phyloP scores from a whole-genome alignment of 2,888 invertebrate genomes.

The Drosophila limbata region DNA sequence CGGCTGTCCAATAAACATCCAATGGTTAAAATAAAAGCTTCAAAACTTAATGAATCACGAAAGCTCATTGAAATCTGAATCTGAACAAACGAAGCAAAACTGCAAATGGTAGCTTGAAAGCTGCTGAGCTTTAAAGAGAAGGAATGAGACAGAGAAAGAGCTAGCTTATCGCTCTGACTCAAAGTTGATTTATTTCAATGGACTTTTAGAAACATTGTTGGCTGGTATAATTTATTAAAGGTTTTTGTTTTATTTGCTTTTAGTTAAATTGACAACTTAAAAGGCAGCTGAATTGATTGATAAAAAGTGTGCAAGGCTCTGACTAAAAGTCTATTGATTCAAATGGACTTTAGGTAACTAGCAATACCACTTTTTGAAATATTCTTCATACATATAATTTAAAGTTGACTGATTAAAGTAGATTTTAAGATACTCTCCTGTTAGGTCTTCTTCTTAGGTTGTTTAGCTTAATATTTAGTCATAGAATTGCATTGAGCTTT shows the following conservation, averaged over 20 bases:
- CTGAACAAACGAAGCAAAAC: neutral
- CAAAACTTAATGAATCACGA: neutral
- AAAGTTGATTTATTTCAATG: neutral
- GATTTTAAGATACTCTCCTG: neutral
- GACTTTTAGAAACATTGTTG: neutral
- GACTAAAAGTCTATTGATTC: neutral
- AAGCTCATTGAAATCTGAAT: neutral
- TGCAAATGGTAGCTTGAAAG: neutral
- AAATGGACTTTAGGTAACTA: no score
- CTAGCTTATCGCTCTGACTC: neutral
- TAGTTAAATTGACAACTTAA: neutral
- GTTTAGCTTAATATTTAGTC: neutral
- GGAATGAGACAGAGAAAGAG: neutral
- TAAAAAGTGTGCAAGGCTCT: neutral
- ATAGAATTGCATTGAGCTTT: no score
- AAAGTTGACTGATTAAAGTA: neutral
- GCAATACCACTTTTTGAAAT: no score
- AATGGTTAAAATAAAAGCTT: constrained; percentile 41
- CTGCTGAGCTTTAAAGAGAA: no score
- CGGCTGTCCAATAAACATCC: constrained; percentile 59
- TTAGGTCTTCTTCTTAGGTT: neutral
- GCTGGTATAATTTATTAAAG: neutral
- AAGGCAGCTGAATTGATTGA: neutral
- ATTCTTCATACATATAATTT: no score
- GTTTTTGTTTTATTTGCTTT: neutral